phyloP scores from a whole-genome alignment of 2,113 vertebrate species.

The Erythrocercus mccallii region DNA sequence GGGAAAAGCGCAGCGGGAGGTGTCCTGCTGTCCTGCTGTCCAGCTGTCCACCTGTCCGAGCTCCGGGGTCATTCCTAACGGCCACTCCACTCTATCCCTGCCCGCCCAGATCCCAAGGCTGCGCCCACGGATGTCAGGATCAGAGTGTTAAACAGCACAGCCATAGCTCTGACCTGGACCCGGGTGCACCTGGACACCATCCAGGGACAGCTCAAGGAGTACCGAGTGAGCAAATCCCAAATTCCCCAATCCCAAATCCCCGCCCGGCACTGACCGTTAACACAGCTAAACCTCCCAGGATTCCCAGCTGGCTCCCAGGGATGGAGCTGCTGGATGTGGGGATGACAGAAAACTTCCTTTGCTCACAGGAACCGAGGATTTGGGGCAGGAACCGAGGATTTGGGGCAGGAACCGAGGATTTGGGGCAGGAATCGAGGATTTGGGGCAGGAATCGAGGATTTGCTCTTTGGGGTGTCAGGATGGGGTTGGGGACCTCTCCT shows the following conservation, averaged over 20 bases:
- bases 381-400: neutral
- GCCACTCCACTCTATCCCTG: neutral
- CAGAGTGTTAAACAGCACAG: conserved; percentile 84
- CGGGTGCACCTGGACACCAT: conserved; percentile 84
- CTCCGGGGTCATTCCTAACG: neutral
- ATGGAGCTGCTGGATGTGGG: neutral
- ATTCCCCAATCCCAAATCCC: neutral
- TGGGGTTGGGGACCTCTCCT: rapidly evolving
- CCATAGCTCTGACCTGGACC: conserved; percentile 84
- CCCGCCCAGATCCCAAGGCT: conserved; percentile 82
- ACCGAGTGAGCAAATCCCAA: conserved; percentile 81
- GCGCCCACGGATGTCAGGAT: conserved; percentile 85
- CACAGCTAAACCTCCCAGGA: neutral
- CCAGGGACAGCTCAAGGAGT: conserved; percentile 92
- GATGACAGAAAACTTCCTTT: conserved; percentile 7
- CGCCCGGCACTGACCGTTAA: neutral
- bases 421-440: neutral
- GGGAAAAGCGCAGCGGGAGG: too few species aligned
- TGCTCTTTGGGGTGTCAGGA: neutral
- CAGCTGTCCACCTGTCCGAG: neutral
- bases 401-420: neutral
- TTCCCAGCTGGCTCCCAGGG: neutral
- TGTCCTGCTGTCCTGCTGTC: neutral
- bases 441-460: neutral
- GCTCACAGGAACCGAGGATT: neutral